Conservation (phyloP, 2,888 invertebrate genomes). For the Tyria jacobaeae region DNA sequence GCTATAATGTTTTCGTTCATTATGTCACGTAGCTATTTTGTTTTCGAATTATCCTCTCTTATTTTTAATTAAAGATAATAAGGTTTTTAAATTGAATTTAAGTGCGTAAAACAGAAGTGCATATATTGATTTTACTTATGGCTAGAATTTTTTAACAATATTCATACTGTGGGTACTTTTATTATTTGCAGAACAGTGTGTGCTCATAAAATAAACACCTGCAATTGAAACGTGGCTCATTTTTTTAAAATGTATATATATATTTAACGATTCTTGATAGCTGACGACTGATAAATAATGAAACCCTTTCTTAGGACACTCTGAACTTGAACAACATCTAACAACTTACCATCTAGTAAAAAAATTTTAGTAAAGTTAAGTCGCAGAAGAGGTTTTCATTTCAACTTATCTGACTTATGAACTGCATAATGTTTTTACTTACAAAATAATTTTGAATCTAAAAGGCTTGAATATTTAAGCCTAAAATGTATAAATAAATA, state of each 20-base stretch:
- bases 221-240: constrained; percentile 49
- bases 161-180: constrained; percentile 68
- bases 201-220: constrained; percentile 62
- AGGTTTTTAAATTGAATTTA: constrained; percentile 39
- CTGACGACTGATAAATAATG: constrained; percentile 40
- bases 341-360: neutral
- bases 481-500: neutral
- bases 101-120: constrained; percentile 49
- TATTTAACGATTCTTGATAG: constrained; percentile 43
- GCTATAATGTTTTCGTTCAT: constrained; percentile 28
- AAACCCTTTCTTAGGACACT: neutral
- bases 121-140: constrained; percentile 54
- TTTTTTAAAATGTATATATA: constrained; percentile 30
- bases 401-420: neutral
- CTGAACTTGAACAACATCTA: too few species aligned
- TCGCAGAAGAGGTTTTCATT: neutral
- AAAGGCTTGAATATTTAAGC: neutral
- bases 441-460: neutral
- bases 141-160: constrained; percentile 70
- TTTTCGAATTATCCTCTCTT: constrained; percentile 6
- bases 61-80: constrained; percentile 18
- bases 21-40: constrained; percentile 20
- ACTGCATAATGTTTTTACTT: too few species aligned
- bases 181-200: constrained; percentile 65
- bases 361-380: neutral